A percentile compares a stretch with the other conserved stretches of the same genome.
These are phyloP conservation scores for Connochaetes taurinus DNA, from an alignment of 2,113 vertebrate species.

Conservation along the genomic window DNA sequence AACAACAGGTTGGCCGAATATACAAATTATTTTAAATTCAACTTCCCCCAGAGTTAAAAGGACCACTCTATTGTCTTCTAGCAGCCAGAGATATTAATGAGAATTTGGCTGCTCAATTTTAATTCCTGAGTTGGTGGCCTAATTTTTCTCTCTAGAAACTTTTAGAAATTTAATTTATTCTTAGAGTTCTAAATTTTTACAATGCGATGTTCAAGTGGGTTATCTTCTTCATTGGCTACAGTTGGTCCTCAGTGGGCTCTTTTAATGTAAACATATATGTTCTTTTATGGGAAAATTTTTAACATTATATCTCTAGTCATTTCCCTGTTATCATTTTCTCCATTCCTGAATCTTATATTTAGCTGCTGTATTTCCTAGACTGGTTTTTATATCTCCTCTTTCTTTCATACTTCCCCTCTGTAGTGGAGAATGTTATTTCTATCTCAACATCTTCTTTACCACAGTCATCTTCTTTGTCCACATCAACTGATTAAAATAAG, in stretches of 20 bases:
- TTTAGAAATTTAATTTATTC: constrained; percentile 25
- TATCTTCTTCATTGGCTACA: neutral
- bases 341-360: neutral
- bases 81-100: neutral
- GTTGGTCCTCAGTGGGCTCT: neutral
- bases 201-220: neutral
- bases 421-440: neutral
- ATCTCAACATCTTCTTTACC: neutral
- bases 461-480: neutral
- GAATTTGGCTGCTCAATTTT: neutral
- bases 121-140: neutral
- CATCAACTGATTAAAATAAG: neutral
- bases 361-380: neutral
- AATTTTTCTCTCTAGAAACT: constrained; percentile 28
- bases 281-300: neutral
- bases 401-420: neutral
- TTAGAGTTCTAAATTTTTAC: constrained; percentile 4
- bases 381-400: neutral
- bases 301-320: neutral
- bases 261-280: neutral
- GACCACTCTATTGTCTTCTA: neutral
- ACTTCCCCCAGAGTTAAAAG: constrained; percentile 21
- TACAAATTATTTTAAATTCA: constrained; percentile 17
- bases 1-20: neutral
- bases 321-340: neutral